Evolutionary conservation across 1,140 invertebrate genomes (phyloP), one percentile per base, ranked within the genome.

Genomic region (Sesamia nonagrioides): DNA sequence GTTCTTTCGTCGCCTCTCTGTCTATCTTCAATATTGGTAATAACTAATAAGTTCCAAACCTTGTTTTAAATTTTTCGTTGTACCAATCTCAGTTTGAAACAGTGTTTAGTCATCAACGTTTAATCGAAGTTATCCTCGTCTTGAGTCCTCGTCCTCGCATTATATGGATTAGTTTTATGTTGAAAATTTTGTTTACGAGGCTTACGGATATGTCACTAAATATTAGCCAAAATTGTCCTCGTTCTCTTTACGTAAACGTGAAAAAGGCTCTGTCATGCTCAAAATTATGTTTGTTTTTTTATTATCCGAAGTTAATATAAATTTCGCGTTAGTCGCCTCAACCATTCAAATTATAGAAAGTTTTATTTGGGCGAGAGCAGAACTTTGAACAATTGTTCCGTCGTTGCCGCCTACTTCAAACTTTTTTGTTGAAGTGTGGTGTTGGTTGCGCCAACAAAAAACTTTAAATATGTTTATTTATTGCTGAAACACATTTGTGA

Each of bases 401-500:
- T 68, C 42, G 63, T 48, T 45, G 18, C 63, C 17, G 21, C 13
- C 42, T 63, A 21, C 33, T 50, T 48, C 63, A 45, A 42, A 68
- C 63, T 68, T 50, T 42, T 50, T 68, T 11, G 18, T 48, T 21
- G 21, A 48, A 11, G 18, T 42, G 60, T 63, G 45, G 35, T 40
- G 60, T 42, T n/a, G 35, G 33, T 7, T 18, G 35, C 35, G 60
- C 37, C 37, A 63, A 15, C 58, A 63, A 42, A 63, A 63, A 42
- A 63, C 11, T 18, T 63, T 13, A 63, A 42, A 37, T 18, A 15
- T n/a, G 18, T 68, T 68, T 68, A 68, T 68, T 68, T 68, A 68
- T 68, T 45, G 21, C 27, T 68, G 63, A 21, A 68, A 50, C 63
- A 68, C 42, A 68, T 68, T 68, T 68, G 17, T 68, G 18, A 50